A percentile compares a stretch with the other conserved stretches of the same genome.
These are phyloP conservation scores for Pediacus dermestoides DNA, from an alignment of 2,888 invertebrate species.

Conservation along the genomic window DNA sequence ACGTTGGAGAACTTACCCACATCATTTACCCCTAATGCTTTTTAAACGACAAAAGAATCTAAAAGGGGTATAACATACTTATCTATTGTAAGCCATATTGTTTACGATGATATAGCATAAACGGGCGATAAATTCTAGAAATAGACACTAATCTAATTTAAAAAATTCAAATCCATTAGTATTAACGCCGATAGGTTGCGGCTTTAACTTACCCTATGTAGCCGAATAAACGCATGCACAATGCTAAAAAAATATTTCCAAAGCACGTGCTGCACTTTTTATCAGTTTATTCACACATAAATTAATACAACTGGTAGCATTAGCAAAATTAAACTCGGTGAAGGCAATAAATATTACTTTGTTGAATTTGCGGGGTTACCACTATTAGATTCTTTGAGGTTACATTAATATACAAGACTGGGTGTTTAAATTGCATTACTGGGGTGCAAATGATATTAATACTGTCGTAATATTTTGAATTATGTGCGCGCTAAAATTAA, in stretches of 20 bases:
- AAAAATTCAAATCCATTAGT: conserved; percentile 29
- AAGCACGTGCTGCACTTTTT: conserved; percentile 38
- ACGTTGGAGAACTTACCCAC: neutral
- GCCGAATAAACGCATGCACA: neutral
- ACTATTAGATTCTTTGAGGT: conserved; percentile 30
- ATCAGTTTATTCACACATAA: conserved; percentile 46
- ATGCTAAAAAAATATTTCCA: neutral
- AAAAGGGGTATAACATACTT: conserved; percentile 3
- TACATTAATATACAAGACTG: conserved; percentile 36
- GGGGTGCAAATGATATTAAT: too few relatives aligned
- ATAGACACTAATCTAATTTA: conserved; percentile 26
- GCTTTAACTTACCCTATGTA: conserved; percentile 13
- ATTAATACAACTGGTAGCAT: conserved; percentile 34
- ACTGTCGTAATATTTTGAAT: too few relatives aligned
- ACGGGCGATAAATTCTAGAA: conserved; percentile 24
- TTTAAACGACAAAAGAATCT: conserved; percentile 5
- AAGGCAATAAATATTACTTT: conserved; percentile 44
- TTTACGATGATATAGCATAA: too few relatives aligned
- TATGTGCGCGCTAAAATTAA: too few relatives aligned
- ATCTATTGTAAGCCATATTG: too few relatives aligned
- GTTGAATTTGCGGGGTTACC: conserved; percentile 40
- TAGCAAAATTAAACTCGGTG: conserved; percentile 5
- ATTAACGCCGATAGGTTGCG: conserved; percentile 18
- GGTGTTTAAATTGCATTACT: conserved; percentile 37
- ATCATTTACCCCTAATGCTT: conserved; percentile 5